Base-by-base conservation (phyloP, 2,113 vertebrate species). In the Catharus fuscescens region DNA sequence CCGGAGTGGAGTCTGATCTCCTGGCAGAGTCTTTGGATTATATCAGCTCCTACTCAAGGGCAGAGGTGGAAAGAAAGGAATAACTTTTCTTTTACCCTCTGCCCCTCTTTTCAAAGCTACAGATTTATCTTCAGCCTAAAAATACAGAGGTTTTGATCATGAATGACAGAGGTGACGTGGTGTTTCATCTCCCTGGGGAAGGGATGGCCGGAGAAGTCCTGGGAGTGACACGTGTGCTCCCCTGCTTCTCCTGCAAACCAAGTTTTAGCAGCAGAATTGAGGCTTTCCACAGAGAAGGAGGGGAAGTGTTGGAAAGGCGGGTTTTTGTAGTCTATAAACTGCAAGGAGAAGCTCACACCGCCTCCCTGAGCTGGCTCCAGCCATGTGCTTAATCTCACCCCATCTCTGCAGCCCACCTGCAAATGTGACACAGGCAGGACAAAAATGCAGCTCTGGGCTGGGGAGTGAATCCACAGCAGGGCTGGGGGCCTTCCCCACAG, bases 51-150 rank as follows among this genome's bases (percentile, higher is more conserved):
- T 56, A 15, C 34, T 56, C 69, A 44, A 94, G 90, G 53, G 78
- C 90, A 88, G 95, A 66, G 74, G 83, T 83, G 57, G 40, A 86
- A 81, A 71, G 86, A 86, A 79, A 71, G 40, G 65, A 94, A 93
- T 69, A 96, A 92, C 88, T 84, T 92, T 83, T 78, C n/a, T 89
- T 86, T 54, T 56, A 16, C 56, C 73, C 84, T 89, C 81, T 80
- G 56, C 77, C 71, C 79, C 76, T 93, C 66, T 44, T 90, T 95
- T 96, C 93, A 93, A 88, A 96, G 62, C 31, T 29, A 54, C 48
- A 93, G 86, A 90, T 94, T 93, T 52, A 52, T 84, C 91, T 78
- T 83, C 72, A 80, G 36, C 69, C 65, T 36, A 38, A 86, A 93
- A 90, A 94, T 67, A 88, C 16, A 54, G 34, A 48, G 42, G 1